These are phyloP conservation scores for Blennius ocellaris DNA, from an alignment of 2,113 vertebrate species.

Conservation along the genomic window DNA sequence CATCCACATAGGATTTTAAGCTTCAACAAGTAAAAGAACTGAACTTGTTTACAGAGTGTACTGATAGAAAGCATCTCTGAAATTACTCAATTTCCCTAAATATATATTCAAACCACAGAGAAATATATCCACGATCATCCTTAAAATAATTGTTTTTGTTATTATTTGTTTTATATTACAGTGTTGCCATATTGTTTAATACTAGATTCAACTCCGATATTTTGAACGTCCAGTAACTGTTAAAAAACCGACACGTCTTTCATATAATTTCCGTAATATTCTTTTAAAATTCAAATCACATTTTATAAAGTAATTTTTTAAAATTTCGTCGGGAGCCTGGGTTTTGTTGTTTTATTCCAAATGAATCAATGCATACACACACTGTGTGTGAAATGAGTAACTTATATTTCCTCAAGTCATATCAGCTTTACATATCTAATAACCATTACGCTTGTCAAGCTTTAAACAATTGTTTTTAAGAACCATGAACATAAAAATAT, in stretches of 20 bases:
- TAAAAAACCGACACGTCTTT: conserved; percentile 15
- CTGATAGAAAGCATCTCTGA: conserved; percentile 10
- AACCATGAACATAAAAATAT: background rate
- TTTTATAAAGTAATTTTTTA: conserved; percentile 34
- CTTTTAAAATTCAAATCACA: too few relatives aligned
- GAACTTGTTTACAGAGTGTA: conserved; percentile 27
- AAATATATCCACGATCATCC: background rate
- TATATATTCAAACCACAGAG: conserved; percentile 12
- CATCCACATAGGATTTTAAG: background rate
- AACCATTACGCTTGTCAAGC: background rate
- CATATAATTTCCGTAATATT: conserved; percentile 3
- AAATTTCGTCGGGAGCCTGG: background rate
- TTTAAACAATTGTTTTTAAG: conserved; percentile 13
- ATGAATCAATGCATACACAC: background rate
- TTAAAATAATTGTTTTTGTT: conserved; percentile 4
- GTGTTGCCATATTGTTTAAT: background rate
- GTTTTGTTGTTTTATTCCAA: conserved; percentile 21
- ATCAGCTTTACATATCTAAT: background rate
- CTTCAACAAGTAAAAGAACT: conserved; percentile 40
- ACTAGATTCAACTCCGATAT: conserved; percentile 8
- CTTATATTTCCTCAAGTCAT: background rate
- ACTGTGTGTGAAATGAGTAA: background rate
- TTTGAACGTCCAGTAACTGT: conserved; percentile 21
- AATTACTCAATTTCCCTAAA: conserved; percentile 31
- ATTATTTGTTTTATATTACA: conserved; percentile 12